A percentile compares a stretch with the other conserved stretches of the same genome.
Conservation (phyloP, 2,888 invertebrate species). For the Scrobipalpa costella region DNA sequence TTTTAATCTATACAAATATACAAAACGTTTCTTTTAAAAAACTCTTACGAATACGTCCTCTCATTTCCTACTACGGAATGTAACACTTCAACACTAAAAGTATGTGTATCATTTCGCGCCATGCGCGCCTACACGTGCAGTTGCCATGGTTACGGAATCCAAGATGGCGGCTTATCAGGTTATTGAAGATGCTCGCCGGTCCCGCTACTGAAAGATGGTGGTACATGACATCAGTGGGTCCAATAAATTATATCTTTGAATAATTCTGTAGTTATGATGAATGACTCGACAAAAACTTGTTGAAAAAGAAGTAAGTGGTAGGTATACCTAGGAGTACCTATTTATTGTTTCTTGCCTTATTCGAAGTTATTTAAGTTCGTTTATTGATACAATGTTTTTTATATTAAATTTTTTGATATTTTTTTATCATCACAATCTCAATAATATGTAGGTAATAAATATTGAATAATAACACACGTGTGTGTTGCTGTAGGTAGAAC, state of each 20-base stretch:
- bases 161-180: constrained; percentile 69
- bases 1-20: not conserved
- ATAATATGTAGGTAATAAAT: no score
- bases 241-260: not conserved
- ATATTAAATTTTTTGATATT: no score
- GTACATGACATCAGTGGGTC: constrained; percentile 6
- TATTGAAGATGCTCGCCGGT: constrained; percentile 46
- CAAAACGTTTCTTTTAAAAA: not conserved
- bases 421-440: no score
- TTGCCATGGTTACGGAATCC: constrained; percentile 67
- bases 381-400: no score
- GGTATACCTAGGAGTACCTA: no score
- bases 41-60: not conserved
- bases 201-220: constrained; percentile 43
- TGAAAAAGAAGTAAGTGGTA: no score
- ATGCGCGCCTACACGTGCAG: constrained; percentile 57
- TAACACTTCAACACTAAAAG: constrained; percentile 17
- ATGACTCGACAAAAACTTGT: no score
- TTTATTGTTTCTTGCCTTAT: no score
- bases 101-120: constrained; percentile 26
- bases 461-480: no score
- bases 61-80: constrained; percentile 12
- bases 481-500: no score
- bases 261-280: no score
- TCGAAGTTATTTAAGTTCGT: no score